These are phyloP conservation scores for Copidosoma floridanum DNA, from an alignment of 1,140 invertebrate species.

Conservation along the genomic window DNA sequence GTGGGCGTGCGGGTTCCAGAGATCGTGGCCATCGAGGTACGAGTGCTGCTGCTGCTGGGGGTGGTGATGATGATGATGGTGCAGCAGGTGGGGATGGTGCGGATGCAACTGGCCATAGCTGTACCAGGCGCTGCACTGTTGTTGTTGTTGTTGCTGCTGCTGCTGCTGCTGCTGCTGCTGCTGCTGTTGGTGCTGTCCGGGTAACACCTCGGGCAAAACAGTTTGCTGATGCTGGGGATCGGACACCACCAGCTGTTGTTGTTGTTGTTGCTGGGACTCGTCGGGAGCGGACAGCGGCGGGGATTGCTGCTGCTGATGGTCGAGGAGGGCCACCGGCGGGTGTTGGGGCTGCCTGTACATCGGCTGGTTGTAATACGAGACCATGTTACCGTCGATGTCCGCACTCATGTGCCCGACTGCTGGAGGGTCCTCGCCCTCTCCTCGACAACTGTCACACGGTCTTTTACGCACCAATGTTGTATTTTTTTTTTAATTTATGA, in stretches of 20 bases:
- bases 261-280: slow-evolving; percentile 24
- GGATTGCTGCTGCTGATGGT: slow-evolving; percentile 22
- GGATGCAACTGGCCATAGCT: slow-evolving; percentile 28
- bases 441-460: background rate
- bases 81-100: slow-evolving; percentile 41
- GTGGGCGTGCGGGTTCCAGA: slow-evolving; percentile 34
- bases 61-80: slow-evolving; percentile 36
- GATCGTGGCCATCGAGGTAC: slow-evolving; percentile 26
- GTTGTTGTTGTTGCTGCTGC: slow-evolving; percentile 27
- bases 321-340: background rate
- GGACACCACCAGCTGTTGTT: background rate
- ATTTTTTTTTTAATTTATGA: too few species aligned
- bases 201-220: slow-evolving; percentile 12
- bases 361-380: slow-evolving; percentile 39
- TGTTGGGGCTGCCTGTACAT: slow-evolving; percentile 36
- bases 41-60: slow-evolving; percentile 30
- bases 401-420: background rate
- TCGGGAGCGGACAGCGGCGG: background rate
- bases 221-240: slow-evolving; percentile 10
- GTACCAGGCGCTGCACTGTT: slow-evolving; percentile 27
- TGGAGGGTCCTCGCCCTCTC: background rate
- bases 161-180: slow-evolving; percentile 19
- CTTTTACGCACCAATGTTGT: too few species aligned
- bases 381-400: slow-evolving; percentile 28
- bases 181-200: background rate